Evolutionary conservation across 2,888 invertebrate genomes (phyloP), one percentile per base, ranked within the genome.

Genomic region (Ellobium chinense): DNA sequence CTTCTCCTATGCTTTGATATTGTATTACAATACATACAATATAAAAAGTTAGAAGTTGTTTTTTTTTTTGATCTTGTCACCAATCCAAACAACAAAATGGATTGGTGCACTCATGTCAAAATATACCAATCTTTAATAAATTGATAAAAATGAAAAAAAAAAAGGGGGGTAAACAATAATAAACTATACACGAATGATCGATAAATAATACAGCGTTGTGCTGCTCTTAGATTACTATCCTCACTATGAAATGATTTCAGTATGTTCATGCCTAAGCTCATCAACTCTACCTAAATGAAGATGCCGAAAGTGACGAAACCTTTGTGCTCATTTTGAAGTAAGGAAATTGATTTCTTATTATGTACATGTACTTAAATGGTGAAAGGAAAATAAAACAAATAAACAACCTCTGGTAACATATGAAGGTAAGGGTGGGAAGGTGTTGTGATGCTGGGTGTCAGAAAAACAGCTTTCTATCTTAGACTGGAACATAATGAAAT

Each of bases 1-100:
- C 78, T 70, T 78, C 62, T 78, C 78, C 78, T 58, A 62, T 76
- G 76, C 65, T 66, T 54, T 31, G 36, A 36, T 66, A 66, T 31
- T 74, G 62, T 39, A 63, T 39, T 27, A 74, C 62, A 74, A 74
- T 39, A 60, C 62, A 63, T 63, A 74, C 46, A 63, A 29, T 37
- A 9, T 29, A 54, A 58, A 34, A 36, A 60, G 60, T 37, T 37
- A 21, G 60, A 39, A 60, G 31, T 37, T 24, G 37, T 27, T 36
- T 73, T 60, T 34, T 27, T 74, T 29, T 39, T 72, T 72, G 58
- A 60, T 60, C 56, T 24, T 36, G 27, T 24, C 58, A 72, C 24
- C 60, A 72, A 60, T 72, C 37, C 14, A 2, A 54, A 56, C 56
- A 34, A 70, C 56, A 70, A n/a, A 34, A 72, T 54, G n/a, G 34